Conservation (phyloP, 2,888 invertebrate genomes). For the Mesopsocus fuscifrons region DNA sequence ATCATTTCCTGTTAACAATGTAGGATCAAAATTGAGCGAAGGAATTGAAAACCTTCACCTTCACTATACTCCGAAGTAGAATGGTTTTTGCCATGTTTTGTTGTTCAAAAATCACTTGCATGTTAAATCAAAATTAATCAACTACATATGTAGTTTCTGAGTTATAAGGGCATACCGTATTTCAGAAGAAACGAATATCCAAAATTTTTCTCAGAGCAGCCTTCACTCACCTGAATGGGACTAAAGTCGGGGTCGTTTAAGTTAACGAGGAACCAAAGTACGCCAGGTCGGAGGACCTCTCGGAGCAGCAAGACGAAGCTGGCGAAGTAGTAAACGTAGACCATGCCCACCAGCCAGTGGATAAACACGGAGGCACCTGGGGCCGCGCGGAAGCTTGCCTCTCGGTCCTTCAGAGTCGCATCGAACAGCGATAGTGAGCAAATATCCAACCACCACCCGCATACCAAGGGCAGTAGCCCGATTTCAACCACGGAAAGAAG, state of each 20-base stretch:
- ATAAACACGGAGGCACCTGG: conserved; percentile 96
- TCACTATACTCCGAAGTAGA: conserved; percentile 7
- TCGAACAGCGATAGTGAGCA: conserved; percentile 88
- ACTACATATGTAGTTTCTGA: no score
- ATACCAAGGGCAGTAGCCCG: conserved; percentile 87
- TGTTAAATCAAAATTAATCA: no score
- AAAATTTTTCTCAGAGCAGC: no score
- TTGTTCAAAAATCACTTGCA: background rate
- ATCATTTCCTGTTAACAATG: conserved; percentile 67
- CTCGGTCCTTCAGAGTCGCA: conserved; percentile 71
- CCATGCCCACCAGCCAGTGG: conserved; percentile 98
- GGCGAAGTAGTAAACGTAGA: conserved; percentile 97
- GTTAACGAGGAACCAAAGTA: conserved; percentile 94
- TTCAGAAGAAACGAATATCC: no score
- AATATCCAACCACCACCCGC: conserved; percentile 98
- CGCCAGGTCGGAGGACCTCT: conserved; percentile 90
- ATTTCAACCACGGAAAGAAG: conserved; percentile 92
- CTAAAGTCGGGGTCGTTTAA: conserved; percentile 98
- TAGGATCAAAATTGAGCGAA: conserved; percentile 10
- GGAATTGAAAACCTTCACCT: conserved; percentile 8
- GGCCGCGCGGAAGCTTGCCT: conserved; percentile 56
- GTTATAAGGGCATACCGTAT: no score
- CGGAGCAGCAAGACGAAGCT: conserved; percentile 82
- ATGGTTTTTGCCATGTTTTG: conserved; percentile 9
- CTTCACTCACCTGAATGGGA: conserved; percentile 73